phyloP scores from a whole-genome alignment of 2,113 vertebrate species.

The Dasyurus viverrinus region DNA sequence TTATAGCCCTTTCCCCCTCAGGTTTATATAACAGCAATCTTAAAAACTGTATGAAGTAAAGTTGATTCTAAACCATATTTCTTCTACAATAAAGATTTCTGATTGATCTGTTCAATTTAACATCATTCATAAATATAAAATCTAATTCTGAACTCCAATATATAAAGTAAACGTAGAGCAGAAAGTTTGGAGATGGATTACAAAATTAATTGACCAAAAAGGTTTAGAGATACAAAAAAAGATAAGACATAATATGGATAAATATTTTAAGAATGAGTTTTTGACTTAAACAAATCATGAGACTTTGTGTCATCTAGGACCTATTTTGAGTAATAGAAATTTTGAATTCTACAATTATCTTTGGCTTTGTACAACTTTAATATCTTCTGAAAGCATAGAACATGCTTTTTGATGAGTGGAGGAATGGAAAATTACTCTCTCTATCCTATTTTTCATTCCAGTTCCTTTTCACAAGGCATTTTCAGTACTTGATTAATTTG shows the following conservation, averaged over 20 bases:
- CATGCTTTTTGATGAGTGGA: neutral
- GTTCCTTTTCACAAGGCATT: slow-evolving; percentile 40
- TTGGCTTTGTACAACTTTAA: neutral
- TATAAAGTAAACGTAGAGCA: neutral
- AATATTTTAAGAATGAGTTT: neutral
- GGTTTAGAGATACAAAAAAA: neutral
- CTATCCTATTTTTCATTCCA: neutral
- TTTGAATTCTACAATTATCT: neutral
- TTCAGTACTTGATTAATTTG: slow-evolving; percentile 70
- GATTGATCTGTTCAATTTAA: slow-evolving; percentile 43
- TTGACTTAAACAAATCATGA: neutral
- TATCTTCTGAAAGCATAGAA: neutral
- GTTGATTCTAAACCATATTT: slow-evolving; percentile 22
- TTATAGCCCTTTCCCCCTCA: slow-evolving; percentile 2
- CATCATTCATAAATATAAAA: slow-evolving; percentile 48
- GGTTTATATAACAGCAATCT: slow-evolving; percentile 38
- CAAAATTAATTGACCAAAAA: slow-evolving; percentile 25
- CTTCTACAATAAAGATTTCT: slow-evolving; percentile 28
- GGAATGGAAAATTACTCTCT: neutral
- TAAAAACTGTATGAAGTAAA: slow-evolving; percentile 43
- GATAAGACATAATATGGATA: neutral
- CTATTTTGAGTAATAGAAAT: neutral
- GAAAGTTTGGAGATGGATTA: neutral
- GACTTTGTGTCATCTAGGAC: neutral
- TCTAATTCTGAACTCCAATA: slow-evolving; percentile 37